A percentile compares a stretch with the other conserved stretches of the same genome.
phyloP scores from a whole-genome alignment of 1,140 invertebrate species.

The Maniola jurtina region DNA sequence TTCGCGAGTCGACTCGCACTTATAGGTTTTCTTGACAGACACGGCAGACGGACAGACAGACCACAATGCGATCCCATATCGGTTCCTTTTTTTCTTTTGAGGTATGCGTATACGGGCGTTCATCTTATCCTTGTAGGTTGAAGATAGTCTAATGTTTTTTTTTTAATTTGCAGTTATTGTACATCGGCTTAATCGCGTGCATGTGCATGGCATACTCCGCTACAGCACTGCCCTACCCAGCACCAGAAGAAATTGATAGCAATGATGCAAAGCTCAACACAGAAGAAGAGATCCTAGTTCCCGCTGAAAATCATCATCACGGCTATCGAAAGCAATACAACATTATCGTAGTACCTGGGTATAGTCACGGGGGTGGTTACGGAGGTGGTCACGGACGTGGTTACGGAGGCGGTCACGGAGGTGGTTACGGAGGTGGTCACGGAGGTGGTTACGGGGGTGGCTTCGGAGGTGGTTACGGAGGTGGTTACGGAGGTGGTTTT shows the following conservation, averaged over 20 bases:
- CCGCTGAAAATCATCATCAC: background rate
- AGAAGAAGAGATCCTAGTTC: background rate
- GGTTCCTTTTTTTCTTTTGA: no score
- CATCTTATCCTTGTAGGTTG: no score
- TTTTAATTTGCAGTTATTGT: conserved; percentile 28
- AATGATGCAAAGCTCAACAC: background rate
- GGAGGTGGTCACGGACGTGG: conserved; percentile 17
- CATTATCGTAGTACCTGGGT: no score
- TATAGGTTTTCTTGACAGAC: no score
- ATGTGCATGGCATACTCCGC: conserved; percentile 35
- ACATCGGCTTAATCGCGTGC: conserved; percentile 27
- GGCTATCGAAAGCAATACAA: background rate
- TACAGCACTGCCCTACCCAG: conserved; percentile 27
- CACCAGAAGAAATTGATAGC: background rate
- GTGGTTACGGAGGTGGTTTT: conserved; percentile 14
- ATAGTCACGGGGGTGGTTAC: background rate
- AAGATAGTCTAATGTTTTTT: conserved; percentile 2
- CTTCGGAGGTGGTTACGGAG: conserved; percentile 20
- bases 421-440: conserved; percentile 15
- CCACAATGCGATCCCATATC: no score
- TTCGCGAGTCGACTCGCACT: no score
- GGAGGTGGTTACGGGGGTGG: conserved; percentile 16
- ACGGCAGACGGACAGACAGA: no score
- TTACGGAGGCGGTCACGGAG: conserved; percentile 13
- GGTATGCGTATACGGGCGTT: no score